These are phyloP conservation scores for Istiophorus platypterus DNA, from an alignment of 2,113 vertebrate species.

Conservation along the genomic window DNA sequence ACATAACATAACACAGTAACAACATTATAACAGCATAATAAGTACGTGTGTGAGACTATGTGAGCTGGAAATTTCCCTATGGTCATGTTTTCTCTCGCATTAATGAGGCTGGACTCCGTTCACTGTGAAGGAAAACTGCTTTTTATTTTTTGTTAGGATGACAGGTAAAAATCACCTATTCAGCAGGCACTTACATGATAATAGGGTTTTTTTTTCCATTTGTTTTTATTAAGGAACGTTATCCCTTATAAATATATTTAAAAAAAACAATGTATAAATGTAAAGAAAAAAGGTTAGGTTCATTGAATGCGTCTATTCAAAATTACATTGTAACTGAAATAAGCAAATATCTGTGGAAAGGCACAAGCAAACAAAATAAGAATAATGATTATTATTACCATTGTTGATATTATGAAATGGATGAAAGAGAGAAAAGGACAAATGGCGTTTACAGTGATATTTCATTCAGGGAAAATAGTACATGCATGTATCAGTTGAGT, in stretches of 20 bases:
- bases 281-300: neutral
- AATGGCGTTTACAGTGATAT: neutral
- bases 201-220: neutral
- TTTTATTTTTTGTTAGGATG: neutral
- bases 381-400: too few relatives aligned
- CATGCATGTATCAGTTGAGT: neutral
- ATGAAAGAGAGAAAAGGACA: neutral
- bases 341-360: neutral
- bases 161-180: neutral
- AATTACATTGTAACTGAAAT: neutral
- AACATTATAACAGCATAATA: neutral
- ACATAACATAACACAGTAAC: neutral
- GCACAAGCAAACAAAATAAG: too few relatives aligned
- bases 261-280: neutral
- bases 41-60: neutral
- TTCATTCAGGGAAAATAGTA: neutral
- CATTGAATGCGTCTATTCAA: neutral
- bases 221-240: neutral
- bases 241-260: neutral
- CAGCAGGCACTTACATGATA: neutral
- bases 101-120: neutral
- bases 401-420: too few relatives aligned
- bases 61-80: neutral
- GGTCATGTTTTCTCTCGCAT: neutral
- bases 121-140: neutral